Percentiles rank a stretch among this genome's conserved stretches.
Conservation (phyloP, 2,888 invertebrate species). For the Silvanus unidentatus region DNA sequence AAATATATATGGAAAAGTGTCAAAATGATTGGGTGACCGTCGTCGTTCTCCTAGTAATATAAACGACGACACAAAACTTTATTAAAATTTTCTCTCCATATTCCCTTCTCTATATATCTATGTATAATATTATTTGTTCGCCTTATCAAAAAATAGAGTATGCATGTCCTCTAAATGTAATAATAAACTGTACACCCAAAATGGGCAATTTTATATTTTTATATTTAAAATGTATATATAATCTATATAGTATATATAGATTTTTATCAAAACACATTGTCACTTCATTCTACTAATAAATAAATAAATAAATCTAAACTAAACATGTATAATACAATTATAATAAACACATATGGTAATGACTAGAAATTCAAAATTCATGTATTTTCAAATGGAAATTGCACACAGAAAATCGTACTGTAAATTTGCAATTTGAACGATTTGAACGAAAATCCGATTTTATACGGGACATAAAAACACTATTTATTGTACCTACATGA, state of each 20-base stretch:
- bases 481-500: too few species aligned
- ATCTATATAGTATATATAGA: too few species aligned
- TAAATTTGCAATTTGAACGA: too few species aligned
- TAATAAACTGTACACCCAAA: conserved; percentile 11
- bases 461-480: too few species aligned
- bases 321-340: too few species aligned
- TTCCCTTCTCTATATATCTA: conserved; percentile 2
- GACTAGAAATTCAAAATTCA: too few species aligned
- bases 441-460: too few species aligned
- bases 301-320: too few species aligned
- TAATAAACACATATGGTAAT: too few species aligned
- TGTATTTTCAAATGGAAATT: too few species aligned
- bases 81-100: conserved; percentile 22
- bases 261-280: conserved; percentile 14
- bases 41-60: conserved; percentile 5
- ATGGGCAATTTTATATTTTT: conserved; percentile 21
- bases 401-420: too few species aligned
- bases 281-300: conserved; percentile 27
- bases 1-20: conserved; percentile 26
- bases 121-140: conserved; percentile 13
- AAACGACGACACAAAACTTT: conserved; percentile 16
- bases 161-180: conserved; percentile 30
- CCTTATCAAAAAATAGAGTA: conserved; percentile 29
- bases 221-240: conserved; percentile 20
- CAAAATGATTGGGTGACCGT: conserved; percentile 31